Evolutionary conservation across 2,113 vertebrate genomes (phyloP), one percentile per base, ranked within the genome.

Genomic region (Mesembrinibis cayennensis): DNA sequence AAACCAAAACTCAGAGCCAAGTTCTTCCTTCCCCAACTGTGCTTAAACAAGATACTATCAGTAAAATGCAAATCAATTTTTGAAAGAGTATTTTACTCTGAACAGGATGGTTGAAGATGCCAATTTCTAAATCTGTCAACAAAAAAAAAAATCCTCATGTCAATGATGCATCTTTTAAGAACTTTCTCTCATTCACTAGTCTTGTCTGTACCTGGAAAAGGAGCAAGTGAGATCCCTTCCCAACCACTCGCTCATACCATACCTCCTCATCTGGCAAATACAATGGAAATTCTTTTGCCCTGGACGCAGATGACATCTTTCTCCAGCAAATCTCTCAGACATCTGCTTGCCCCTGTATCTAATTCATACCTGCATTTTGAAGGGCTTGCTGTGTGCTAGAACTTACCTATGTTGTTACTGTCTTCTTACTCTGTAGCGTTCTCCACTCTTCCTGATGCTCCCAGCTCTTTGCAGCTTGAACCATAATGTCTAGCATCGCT

Each of bases 321-420:
- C 30, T 58, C 44, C 19, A 50, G 38, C 2, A 5, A 40, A 34
- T 21, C 7, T 36, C 30, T 59, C 61, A 30, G 15, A 36, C 25
- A 83, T 32, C 10, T 38, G 84, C 25, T 59, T 74, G 23, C 4
- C 17, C 36, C 11, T n/a, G 5, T n/a, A 63, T 34, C 20, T 34
- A 55, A 29, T 16, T 49, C 66, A 40, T 6, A 76, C 3, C 15
- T 65, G 8, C 10, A n/a, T 62, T 82, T 66, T 22, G 29, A 72
- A 76, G 18, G 13, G 17, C 30, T 53, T 62, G 47, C 22, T 29
- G 7, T 49, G 5, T 29, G 30, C n/a, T 40, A 47, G 30, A 77
- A 49, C 18, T 49, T n/a, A 77, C 14, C 18, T 27, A 26, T 2
- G 1, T 13, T 1, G 0, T 50, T 69, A 74, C 15, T 16, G 6